Evolutionary conservation across 1,140 invertebrate genomes (phyloP).

Genomic region (Trichonephila inaurata): DNA sequence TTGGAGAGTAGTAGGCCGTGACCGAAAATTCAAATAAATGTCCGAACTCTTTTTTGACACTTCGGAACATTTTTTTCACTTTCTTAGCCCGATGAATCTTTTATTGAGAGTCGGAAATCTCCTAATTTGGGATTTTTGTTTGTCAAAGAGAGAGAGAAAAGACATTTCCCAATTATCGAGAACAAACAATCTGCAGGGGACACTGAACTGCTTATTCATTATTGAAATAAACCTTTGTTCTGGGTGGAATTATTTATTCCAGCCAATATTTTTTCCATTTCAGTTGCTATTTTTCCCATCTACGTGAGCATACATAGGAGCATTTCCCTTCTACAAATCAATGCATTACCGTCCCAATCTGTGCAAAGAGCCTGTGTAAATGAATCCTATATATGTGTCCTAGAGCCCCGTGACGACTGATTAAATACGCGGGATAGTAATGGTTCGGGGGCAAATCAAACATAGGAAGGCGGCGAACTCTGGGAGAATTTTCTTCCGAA

Average conservation of each 20-base stretch:
- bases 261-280: slow-evolving; percentile 1
- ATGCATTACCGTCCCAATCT: slow-evolving; percentile 6
- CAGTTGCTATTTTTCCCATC: not conserved
- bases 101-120: not conserved
- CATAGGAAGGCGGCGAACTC: not conserved
- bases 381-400: slow-evolving; percentile 54
- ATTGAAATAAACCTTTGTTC: slow-evolving; percentile 3
- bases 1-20: too few species aligned
- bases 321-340: slow-evolving; percentile 39
- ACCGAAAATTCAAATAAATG: too few species aligned
- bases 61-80: too few species aligned
- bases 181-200: not conserved
- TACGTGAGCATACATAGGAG: not conserved
- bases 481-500: slow-evolving; percentile 5
- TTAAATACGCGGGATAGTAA: slow-evolving; percentile 50
- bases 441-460: slow-evolving; percentile 34
- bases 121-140: not conserved
- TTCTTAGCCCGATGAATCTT: not conserved
- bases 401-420: slow-evolving; percentile 38
- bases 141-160: not conserved
- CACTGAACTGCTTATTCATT: slow-evolving; percentile 28
- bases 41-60: too few species aligned
- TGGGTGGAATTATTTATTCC: not conserved
- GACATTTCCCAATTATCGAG: not conserved
- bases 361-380: slow-evolving; percentile 43